Evolutionary conservation across 2,888 invertebrate genomes (phyloP).

Genomic region (Agrenia bidenticulata): DNA sequence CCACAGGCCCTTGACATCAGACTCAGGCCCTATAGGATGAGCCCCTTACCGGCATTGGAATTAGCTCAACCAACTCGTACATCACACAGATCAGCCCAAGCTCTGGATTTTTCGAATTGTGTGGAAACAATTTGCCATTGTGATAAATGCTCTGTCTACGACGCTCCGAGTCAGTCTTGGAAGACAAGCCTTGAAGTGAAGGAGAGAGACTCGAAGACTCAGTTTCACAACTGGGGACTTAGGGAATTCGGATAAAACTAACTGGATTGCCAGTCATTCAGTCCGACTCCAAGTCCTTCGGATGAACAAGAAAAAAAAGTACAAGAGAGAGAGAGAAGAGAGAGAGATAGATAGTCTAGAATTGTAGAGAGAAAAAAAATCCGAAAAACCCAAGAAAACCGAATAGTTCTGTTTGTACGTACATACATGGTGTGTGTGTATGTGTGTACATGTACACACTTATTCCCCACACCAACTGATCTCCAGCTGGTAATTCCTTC

Average conservation of each 20-base stretch:
- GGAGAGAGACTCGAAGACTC: neutral
- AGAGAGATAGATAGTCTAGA: neutral
- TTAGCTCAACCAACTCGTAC: too few species aligned
- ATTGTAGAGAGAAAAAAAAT: conserved; percentile 5
- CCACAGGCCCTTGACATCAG: too few species aligned
- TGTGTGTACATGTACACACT: too few species aligned
- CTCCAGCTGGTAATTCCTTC: conserved; percentile 13
- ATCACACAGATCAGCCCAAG: too few species aligned
- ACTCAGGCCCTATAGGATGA: too few species aligned
- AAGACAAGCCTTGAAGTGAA: conserved; percentile 22
- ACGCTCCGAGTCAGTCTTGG: neutral
- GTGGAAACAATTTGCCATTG: too few species aligned
- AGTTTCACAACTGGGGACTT: conserved; percentile 27
- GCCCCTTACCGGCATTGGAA: too few species aligned
- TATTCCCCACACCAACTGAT: neutral
- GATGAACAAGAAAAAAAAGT: neutral
- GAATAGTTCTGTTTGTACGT: conserved; percentile 7
- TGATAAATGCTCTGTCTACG: conserved; percentile 14
- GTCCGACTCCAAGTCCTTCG: conserved; percentile 2
- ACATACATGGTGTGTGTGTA: neutral
- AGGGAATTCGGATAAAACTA: conserved; percentile 23
- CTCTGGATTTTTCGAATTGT: too few species aligned
- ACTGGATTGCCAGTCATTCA: conserved; percentile 30
- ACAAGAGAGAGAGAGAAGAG: conserved; percentile 8
- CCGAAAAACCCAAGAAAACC: conserved; percentile 13